Evolutionary conservation across 2,797 vertebrate species (phyloP), one percentile per base, ranked within the genome.

Genomic region (Ptychobarbus kaznakovi): DNA sequence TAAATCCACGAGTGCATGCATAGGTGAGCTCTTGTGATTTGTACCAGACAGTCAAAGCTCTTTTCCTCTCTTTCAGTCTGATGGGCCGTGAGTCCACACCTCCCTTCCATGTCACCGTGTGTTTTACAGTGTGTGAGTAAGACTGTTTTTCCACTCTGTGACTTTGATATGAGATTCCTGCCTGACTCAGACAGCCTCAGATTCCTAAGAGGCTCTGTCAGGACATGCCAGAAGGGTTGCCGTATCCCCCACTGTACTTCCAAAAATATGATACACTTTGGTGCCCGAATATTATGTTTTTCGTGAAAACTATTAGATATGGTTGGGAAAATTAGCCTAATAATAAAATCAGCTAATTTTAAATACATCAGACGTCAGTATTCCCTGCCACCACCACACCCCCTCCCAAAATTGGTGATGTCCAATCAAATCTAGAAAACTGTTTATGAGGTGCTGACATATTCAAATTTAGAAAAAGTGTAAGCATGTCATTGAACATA

Each of bases 181-280:
- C 85, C 92, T 90, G 86, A 82, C 84, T 85, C 88, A 93, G 90
- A 86, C 78, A 32, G 44, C 53, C 49, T 69, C 28, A 85, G 87
- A 94, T 93, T 92, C 92, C 92, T 91, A 87, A 89, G 88, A 46
- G 87, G 65, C 85, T 90, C 82, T 88, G 75, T 58, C 85, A 89
- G 90, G 53, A 42, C 88, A 89, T 93, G 92, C 92, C 92, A 89
- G 78, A 88, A 79, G 87, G 88, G 89, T 90, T 89, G 83, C 87
- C 92, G 86, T 90, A 90, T 91, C 89, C 92, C 81, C 20, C 85
- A 90, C 91, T 91, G 90, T 92, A 91, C 90, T 90, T 90, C 74
- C 85, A 35, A 75, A 76, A 86, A 90, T 88, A 61, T 22, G 56
- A 18, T 82, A 20, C 74, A 83, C 82, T 79, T 20, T 13, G 42